Evolutionary conservation across 2,888 invertebrate species (phyloP), one percentile per base, ranked within the genome.

Genomic region (Idaea dimidiata): DNA sequence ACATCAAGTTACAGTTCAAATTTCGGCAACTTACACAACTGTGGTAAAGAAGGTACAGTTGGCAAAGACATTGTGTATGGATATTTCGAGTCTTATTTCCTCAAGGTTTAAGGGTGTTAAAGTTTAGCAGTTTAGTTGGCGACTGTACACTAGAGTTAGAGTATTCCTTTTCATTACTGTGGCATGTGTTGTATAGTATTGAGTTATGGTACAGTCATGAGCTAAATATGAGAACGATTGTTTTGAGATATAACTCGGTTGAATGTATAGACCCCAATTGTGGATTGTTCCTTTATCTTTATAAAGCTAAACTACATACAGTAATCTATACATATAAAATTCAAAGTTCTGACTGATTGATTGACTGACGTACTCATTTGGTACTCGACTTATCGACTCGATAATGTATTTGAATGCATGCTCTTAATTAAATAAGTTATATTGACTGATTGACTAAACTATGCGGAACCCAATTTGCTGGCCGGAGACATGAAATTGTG

Each of bases 141-240:
- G 43, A 62, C 54, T 33, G 62, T 61, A 59, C 65, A 60, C 31
- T 62, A 56, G 61, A 62, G 64, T 57, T 67, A 63, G 60, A 56
- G 62, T 32, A 64, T 59, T 61, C 59, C 64, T 62, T 70, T 68
- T 70, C 66, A 68, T 70, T 68, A 66, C 61, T 63, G 59, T 60
- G 64, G 66, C 64, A 66, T 65, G 65, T 63, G 64, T 58, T 65
- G 58, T 58, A 63, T 31, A 63, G 62, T 62, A 61, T 65, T 60
- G 59, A 66, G 66, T 62, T 58, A 62, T 66, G 64, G 66, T 63
- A 62, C 64, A 43, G 14, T 43, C 43, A 43, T 43, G 43, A 43
- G 43, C 14, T 43, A 43, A 43, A 43, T 43, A 14, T 43, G 14
- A 3, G 14, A 43, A 43, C 43, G 43, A 43, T 43, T 14, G 43